Base-by-base conservation (phyloP, 2,888 invertebrate genomes). In the Scelioninae gen. 2 region DNA sequence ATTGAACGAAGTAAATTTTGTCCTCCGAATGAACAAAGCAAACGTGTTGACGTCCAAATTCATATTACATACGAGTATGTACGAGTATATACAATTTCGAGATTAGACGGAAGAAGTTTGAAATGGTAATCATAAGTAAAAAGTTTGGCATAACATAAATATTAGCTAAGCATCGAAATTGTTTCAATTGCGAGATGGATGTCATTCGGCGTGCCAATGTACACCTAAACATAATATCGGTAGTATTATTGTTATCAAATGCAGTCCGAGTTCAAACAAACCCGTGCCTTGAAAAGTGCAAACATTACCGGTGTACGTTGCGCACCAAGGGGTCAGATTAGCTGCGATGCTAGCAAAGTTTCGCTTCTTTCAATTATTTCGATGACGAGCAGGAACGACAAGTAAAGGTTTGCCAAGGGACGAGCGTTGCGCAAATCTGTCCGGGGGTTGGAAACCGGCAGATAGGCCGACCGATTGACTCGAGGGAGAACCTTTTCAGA, bases 401-500 rank as follows among this genome's bases (percentile, higher is more conserved):
- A 73, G 73, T 60, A 73, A 69, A 64, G 68, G 74, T 60, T 71
- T 63, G 70, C 18, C 37, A 31, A 37, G 58, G 58, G 68, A 65
- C n/a, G 25, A 16, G 65, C 73, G 45, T 70, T 55, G 70, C 61
- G 60, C 67, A 71, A 74, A 74, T 71, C 68, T 64, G 61, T 16
- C 11, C 25, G 64, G 63, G 69, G 74, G 60, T 61, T 53, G 31
- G 48, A 18, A 22, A 33, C 50, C 43, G 52, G 43, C 58, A 37
- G 39, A 64, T 71, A 58, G 65, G 50, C 45, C 68, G 50, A 41
- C 67, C 75, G 75, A 69, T 72, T 72, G 72, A 72, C 75, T 69
- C 75, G 79, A 78, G 81, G 80, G 78, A 71, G 72, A 75, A 78
- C 75, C 78, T 65, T 73, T 55, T 68, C 75, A 76, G 78, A 77